Conservation (phyloP, 2,797 vertebrate species). For the Otolemur crassicaudatus region DNA sequence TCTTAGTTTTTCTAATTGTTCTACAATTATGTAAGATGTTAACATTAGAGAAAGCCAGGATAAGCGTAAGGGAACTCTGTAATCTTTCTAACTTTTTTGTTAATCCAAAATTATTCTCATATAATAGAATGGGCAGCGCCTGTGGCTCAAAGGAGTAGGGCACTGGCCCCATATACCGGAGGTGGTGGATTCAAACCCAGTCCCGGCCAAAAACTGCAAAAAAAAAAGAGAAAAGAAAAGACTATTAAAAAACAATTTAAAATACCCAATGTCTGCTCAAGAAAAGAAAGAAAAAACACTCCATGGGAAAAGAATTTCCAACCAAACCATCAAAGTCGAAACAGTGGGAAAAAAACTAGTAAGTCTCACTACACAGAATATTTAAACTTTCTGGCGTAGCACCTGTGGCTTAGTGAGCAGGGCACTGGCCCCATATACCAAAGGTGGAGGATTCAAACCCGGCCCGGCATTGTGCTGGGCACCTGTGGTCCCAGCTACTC, state of each 20-base stretch:
- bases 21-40: not conserved
- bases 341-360: not conserved
- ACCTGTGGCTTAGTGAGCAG: too few relatives aligned
- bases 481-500: too few relatives aligned
- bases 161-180: too few relatives aligned
- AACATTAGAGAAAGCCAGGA: not conserved
- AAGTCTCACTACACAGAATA: not conserved
- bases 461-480: too few relatives aligned
- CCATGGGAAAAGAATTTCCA: not conserved
- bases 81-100: not conserved
- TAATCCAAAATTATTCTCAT: not conserved
- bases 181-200: too few relatives aligned
- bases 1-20: not conserved
- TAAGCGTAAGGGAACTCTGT: not conserved
- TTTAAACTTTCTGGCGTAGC: not conserved
- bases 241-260: not conserved
- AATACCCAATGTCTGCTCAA: not conserved
- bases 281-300: not conserved
- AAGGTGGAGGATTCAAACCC: too few relatives aligned
- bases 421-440: too few relatives aligned
- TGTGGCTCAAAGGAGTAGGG: too few relatives aligned
- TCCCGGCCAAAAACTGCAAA: too few relatives aligned
- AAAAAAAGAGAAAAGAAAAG: not conserved
- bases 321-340: constrained; percentile 30
- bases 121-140: not conserved